phyloP scores from a whole-genome alignment of 2,888 invertebrate genomes.

The Cephonodes hylas region DNA sequence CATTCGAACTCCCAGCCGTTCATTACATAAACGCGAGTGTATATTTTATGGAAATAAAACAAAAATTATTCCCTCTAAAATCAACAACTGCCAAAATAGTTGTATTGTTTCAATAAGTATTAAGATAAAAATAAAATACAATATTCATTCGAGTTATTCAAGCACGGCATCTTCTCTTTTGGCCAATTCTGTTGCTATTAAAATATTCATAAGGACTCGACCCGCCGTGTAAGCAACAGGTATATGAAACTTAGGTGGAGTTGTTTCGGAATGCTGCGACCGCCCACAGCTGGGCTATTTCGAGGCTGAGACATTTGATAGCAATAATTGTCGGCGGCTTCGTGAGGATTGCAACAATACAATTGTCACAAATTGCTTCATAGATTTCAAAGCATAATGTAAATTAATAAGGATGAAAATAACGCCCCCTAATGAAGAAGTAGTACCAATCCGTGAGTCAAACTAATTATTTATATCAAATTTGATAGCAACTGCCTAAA shows the following conservation, averaged over 20 bases:
- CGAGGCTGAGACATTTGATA: neutral
- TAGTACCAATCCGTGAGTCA: too few relatives aligned
- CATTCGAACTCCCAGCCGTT: too few relatives aligned
- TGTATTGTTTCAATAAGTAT: neutral
- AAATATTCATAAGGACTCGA: neutral
- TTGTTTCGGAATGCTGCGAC: slow-evolving; percentile 3
- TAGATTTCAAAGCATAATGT: neutral
- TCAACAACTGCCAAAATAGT: too few relatives aligned
- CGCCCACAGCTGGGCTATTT: slow-evolving; percentile 5
- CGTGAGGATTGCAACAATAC: neutral
- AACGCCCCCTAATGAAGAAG: too few relatives aligned
- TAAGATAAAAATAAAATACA: too few relatives aligned
- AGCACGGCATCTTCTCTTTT: too few relatives aligned
- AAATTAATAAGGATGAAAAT: neutral
- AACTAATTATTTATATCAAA: too few relatives aligned
- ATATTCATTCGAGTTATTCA: neutral
- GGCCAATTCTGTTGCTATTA: too few relatives aligned
- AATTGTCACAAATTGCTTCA: neutral
- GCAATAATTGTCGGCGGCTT: neutral
- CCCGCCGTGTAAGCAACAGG: neutral
- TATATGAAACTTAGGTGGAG: neutral
- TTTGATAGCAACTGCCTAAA: too few relatives aligned
- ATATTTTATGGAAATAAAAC: too few relatives aligned
- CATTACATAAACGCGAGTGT: too few relatives aligned
- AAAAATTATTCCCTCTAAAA: too few relatives aligned